These are phyloP conservation scores for Camponotus vicinus DNA, from an alignment of 1,140 invertebrate genomes.

Conservation along the genomic window DNA sequence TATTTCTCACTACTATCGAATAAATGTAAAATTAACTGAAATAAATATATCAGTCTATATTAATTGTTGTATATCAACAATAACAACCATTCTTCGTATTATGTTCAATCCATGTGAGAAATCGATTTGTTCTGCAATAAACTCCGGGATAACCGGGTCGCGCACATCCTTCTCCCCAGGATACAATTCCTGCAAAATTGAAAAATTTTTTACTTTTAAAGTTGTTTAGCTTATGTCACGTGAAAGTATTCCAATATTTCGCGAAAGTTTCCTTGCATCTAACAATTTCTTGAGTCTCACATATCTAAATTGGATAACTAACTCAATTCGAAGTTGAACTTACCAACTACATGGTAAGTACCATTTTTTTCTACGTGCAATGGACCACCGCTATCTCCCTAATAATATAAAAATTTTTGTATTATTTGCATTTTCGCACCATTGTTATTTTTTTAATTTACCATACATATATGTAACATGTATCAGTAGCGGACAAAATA, in stretches of 20 bases:
- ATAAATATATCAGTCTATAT: conserved; percentile 42
- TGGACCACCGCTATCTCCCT: conserved; percentile 90
- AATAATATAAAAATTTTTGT: conserved; percentile 57
- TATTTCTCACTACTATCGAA: conserved; percentile 6
- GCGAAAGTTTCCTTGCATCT: background rate
- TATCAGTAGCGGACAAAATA: too few species aligned
- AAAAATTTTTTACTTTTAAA: background rate
- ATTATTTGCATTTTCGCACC: too few species aligned
- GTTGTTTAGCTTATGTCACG: background rate
- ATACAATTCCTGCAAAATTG: conserved; percentile 88
- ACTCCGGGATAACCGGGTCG: conserved; percentile 93
- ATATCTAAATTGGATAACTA: background rate
- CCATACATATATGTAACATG: background rate
- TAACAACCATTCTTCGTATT: conserved; percentile 90
- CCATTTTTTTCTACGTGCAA: conserved; percentile 86
- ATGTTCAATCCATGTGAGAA: conserved; percentile 90
- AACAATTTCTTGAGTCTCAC: background rate
- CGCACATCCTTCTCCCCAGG: conserved; percentile 94
- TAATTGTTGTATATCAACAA: conserved; percentile 81
- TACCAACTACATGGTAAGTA: conserved; percentile 86
- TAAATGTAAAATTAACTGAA: conserved; percentile 49
- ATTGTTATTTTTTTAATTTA: conserved; percentile 2
- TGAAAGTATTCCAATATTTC: conserved; percentile 1
- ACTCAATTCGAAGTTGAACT: conserved; percentile 70
- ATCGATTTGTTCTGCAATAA: conserved; percentile 93